phyloP scores from a whole-genome alignment of 2,797 vertebrate species.

The Lacerta agilis region DNA sequence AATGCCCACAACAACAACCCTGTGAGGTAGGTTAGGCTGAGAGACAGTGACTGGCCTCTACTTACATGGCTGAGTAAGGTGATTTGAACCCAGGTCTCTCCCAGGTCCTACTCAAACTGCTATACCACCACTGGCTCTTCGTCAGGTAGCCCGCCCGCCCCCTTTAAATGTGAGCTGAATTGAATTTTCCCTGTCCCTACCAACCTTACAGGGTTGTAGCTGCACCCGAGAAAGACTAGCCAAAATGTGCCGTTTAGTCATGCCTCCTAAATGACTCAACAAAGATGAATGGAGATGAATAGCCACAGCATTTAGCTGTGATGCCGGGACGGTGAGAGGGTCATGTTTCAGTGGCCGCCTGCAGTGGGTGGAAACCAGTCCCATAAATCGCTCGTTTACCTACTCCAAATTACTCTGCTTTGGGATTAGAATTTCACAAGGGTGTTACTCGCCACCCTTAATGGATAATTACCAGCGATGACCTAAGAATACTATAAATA shows the following conservation, averaged over 20 bases:
- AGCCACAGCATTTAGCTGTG: not conserved
- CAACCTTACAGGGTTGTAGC: not conserved
- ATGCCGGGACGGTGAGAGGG: not conserved
- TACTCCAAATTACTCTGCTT: not conserved
- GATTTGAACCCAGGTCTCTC: too few species aligned
- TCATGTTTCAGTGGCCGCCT: not conserved
- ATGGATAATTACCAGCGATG: slow-evolving; percentile 20
- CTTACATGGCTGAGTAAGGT: too few species aligned
- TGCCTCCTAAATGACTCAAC: not conserved
- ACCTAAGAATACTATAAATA: slow-evolving; percentile 30
- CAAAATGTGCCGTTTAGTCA: not conserved
- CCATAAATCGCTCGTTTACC: not conserved
- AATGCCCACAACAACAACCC: too few species aligned
- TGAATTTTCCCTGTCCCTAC: not conserved
- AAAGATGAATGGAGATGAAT: not conserved
- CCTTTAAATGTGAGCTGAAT: too few species aligned
- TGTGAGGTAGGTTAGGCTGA: too few species aligned
- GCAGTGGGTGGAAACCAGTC: not conserved
- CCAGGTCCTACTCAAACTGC: too few species aligned
- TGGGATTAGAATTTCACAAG: slow-evolving; percentile 13
- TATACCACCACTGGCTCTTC: too few species aligned
- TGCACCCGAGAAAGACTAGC: not conserved
- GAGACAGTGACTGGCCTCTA: too few species aligned
- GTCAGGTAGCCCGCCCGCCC: too few species aligned
- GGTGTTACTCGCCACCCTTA: not conserved